phyloP scores from a whole-genome alignment of 2,888 invertebrate genomes.

The Athripsodes cinereus region DNA sequence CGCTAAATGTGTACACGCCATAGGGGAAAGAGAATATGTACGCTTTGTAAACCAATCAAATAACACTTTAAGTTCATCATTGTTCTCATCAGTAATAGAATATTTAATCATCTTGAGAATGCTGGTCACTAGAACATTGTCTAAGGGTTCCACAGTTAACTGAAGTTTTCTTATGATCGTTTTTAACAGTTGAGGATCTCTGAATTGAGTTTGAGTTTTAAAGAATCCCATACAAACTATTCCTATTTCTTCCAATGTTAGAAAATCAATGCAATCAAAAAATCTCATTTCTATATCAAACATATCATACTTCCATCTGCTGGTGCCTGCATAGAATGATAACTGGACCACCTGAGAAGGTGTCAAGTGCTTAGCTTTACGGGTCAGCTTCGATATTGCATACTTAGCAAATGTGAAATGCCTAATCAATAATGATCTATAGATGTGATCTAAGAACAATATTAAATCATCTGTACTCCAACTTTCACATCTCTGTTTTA shows the following conservation, averaged over 20 bases:
- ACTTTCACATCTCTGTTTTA: slow-evolving; percentile 40
- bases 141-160: slow-evolving; percentile 46
- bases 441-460: slow-evolving; percentile 59
- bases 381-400: slow-evolving; percentile 49
- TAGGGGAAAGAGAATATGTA: slow-evolving; percentile 52
- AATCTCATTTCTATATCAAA: slow-evolving; percentile 60
- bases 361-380: slow-evolving; percentile 53
- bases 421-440: slow-evolving; percentile 50
- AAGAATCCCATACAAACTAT: slow-evolving; percentile 73
- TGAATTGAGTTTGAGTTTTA: slow-evolving; percentile 62
- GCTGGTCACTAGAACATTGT: slow-evolving; percentile 61
- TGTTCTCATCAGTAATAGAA: slow-evolving; percentile 38
- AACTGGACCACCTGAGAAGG: slow-evolving; percentile 59
- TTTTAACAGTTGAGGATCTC: slow-evolving; percentile 43
- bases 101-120: slow-evolving; percentile 61
- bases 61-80: slow-evolving; percentile 36
- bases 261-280: slow-evolving; percentile 44
- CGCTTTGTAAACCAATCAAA: slow-evolving; percentile 50
- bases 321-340: slow-evolving; percentile 59
- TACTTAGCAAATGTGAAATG: slow-evolving; percentile 51
- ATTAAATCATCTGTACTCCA: slow-evolving; percentile 54
- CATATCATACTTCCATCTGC: slow-evolving; percentile 52
- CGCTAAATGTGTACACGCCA: slow-evolving; percentile 61
- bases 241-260: slow-evolving; percentile 61
- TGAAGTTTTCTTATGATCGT: slow-evolving; percentile 49